Conservation (phyloP, 2,888 invertebrate species). For the Sphinx pinastri region DNA sequence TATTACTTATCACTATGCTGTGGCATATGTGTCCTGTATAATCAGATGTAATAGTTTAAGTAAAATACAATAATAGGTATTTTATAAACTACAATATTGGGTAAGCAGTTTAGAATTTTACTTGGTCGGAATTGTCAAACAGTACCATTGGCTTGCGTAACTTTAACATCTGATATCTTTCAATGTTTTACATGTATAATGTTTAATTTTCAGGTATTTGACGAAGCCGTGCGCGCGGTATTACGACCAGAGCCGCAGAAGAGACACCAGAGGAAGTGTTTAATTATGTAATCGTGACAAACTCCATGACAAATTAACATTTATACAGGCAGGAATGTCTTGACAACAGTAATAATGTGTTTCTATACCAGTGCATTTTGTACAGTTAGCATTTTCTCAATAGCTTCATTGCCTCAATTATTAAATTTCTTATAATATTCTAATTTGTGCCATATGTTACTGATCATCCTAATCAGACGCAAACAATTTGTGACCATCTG, state of each 20-base stretch:
- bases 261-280: constrained; percentile 96
- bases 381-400: constrained; percentile 28
- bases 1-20: not conserved
- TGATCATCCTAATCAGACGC: constrained; percentile 17
- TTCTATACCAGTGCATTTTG: constrained; percentile 64
- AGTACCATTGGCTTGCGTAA: no score
- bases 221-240: constrained; percentile 99
- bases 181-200: constrained; percentile 29
- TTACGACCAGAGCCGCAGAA: constrained; percentile 98
- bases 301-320: constrained; percentile 60
- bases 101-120: no score
- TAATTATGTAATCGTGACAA: constrained; percentile 86
- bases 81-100: no score
- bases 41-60: no score
- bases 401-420: constrained; percentile 27
- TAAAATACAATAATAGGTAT: no score
- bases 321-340: constrained; percentile 69
- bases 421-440: constrained; percentile 28
- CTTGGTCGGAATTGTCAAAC: no score
- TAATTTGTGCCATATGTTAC: constrained; percentile 39
- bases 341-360: constrained; percentile 79
- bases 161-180: no score
- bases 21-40: no score
- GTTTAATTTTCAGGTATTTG: constrained; percentile 93
- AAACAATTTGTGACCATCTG: constrained; percentile 38